Base-by-base conservation (phyloP, 2,113 vertebrate species). In the Cynocephalus volans region DNA sequence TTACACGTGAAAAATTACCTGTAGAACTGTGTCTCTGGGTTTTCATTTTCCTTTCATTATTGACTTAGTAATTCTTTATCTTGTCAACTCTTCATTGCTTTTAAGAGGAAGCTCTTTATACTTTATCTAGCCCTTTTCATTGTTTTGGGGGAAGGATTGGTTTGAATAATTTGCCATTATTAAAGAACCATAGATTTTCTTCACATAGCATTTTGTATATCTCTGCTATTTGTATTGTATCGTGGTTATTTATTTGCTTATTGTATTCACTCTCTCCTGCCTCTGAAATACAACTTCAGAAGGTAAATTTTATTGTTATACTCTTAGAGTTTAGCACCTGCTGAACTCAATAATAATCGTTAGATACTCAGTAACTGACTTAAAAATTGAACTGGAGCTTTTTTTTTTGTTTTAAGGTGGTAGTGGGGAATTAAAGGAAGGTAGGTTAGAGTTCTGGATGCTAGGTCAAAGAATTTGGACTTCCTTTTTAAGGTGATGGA, bases 381-480 rank as follows among this genome's bases (percentile, higher is more conserved):
- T 54, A 36, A 60, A 67, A 81, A 31, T 48, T 82, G 52, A 79
- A 60, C 72, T 3, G 64, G 31, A 67, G 31, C 41, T 41, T 41
- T 41, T 41, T 41, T 41, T 41, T 41, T 41, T 41, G 41, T 41
- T 41, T 41, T 41, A 41, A 41, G 41, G 41, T 41, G 41, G 41
- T 41, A 41, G 41, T 41, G 41, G 12, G 58, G 82, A 87, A 81
- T 91, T 82, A 88, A 67, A 13, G 76, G 41, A 69, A 28, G 17
- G 33, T 91, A 77, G 73, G 5, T 86, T 86, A 64, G 31, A 41
- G 10, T 94, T 90, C 23, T 93, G 65, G n/a, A 36, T 85, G 36
- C 19, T 36, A 18, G 28, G 31, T 48, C 65, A 93, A 86, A 93
- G 81, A 86, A 81, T 94, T 90, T 67, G 54, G 26, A 81, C 24